Conservation (phyloP, 1,140 invertebrate genomes). For the Ridgeia piscesae region DNA sequence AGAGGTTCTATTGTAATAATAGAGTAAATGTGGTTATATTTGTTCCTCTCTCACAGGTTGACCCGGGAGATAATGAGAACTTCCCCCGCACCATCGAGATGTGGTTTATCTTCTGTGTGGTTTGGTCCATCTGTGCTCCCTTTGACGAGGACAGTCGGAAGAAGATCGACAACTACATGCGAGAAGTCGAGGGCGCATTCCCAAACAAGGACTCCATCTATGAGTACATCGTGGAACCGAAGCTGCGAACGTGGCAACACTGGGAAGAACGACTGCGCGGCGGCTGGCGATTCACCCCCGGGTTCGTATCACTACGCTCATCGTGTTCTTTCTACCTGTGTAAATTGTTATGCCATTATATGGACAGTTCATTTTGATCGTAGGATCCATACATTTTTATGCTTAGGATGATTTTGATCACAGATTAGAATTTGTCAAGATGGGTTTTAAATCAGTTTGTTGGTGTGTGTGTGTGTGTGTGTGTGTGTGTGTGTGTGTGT, state of each 20-base stretch:
- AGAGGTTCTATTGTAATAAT: too few relatives aligned
- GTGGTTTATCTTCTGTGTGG: slow-evolving; percentile 76
- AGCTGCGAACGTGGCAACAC: slow-evolving; percentile 67
- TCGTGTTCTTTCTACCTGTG: neutral
- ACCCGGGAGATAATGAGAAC: slow-evolving; percentile 51
- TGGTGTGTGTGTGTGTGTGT: too few relatives aligned
- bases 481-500: too few relatives aligned
- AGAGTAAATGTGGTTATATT: too few relatives aligned
- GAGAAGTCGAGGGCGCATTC: slow-evolving; percentile 80
- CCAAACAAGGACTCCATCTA: slow-evolving; percentile 82
- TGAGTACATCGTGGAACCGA: slow-evolving; percentile 80
- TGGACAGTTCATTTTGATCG: too few relatives aligned
- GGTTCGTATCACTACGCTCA: slow-evolving; percentile 56
- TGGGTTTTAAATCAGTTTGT: too few relatives aligned
- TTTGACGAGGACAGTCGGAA: slow-evolving; percentile 78
- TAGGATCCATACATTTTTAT: too few relatives aligned
- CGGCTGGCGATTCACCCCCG: slow-evolving; percentile 71
- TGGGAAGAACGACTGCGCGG: slow-evolving; percentile 77
- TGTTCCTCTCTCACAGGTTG: slow-evolving; percentile 37
- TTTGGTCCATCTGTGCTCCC: slow-evolving; percentile 80
- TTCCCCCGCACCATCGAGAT: slow-evolving; percentile 67
- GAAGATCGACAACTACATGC: slow-evolving; percentile 77
- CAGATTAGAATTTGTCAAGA: too few relatives aligned
- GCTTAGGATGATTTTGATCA: too few relatives aligned
- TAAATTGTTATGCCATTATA: neutral